Evolutionary conservation across 1,140 invertebrate genomes (phyloP), one percentile per base, ranked within the genome.

Genomic region (Rhopalosiphum maidis): DNA sequence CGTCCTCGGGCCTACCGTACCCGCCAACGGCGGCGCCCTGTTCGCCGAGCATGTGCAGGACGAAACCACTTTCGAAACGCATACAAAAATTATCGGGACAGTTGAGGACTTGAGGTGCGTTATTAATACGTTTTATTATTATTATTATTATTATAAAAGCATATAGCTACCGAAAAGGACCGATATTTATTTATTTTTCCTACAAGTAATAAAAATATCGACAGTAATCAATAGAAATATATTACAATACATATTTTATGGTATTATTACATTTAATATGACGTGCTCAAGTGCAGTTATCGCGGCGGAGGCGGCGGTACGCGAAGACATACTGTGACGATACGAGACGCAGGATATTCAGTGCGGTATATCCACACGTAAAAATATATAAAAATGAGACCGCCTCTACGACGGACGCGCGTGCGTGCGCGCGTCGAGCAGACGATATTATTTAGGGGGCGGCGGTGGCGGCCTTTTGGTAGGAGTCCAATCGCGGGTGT

Each of bases 401-500:
- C 51, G 89, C 89, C 89, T 54, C 54, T 90, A 30, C 60, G 6
- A 11, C 37, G 87, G 35, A 54, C n/a, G 87, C n/a, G 88, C 77
- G 35, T 54, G 91, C 43, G 77, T 51, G 91, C 48, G n/a, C 1
- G 7, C 22, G 60, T 15, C 90, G 43, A n/a, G 60, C 60, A 77
- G 60, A 51, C 46, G 91, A 41, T 46, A 48, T 60, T 54, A 37
- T 41, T 30, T 86, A 15, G 41, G 43, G 91, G 77, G 82, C 35
- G 77, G 68, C 87, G 30, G 41, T 48, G 68, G 4, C 82, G n/a
- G 30, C 21, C 51, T 90, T 93, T 93, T 93, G 91, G 91, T 86
- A 93, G 37, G 48, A 85, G 91, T 93, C 91, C 91, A 93, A 93
- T 86, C 91, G 91, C 68, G 82, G 82, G 48, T 55, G 91, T 93